phyloP scores from a whole-genome alignment of 2,113 vertebrate species.

The Kryptolebias marmoratus region DNA sequence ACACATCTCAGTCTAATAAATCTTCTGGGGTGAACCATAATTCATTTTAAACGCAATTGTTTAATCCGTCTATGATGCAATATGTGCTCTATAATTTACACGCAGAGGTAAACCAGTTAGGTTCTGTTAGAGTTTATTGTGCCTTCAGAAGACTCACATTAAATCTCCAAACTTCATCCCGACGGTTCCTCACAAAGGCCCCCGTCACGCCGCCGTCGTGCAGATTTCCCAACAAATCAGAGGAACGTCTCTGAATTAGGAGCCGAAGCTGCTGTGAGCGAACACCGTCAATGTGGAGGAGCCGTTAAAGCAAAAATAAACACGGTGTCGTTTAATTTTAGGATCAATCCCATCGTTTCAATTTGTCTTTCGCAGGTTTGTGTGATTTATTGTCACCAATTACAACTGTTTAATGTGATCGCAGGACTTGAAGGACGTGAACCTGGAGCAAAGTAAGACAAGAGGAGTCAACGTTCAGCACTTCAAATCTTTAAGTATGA shows the following conservation, averaged over 20 bases:
- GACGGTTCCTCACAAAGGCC: conserved; percentile 17
- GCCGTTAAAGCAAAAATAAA: too few species aligned
- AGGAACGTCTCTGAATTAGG: background rate
- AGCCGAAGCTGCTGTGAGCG: too few species aligned
- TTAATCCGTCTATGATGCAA: conserved; percentile 57
- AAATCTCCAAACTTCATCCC: conserved; percentile 50
- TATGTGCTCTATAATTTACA: conserved; percentile 58
- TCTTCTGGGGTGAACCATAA: conserved; percentile 49
- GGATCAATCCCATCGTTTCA: too few species aligned
- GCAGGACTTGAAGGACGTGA: background rate
- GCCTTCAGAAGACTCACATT: conserved; percentile 30
- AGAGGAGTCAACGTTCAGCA: conserved; percentile 33
- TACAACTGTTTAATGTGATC: too few species aligned
- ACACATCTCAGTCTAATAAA: conserved; percentile 42
- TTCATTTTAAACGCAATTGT: conserved; percentile 54
- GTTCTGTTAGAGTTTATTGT: conserved; percentile 10
- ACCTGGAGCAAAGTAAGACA: conserved; percentile 3
- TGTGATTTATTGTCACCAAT: too few species aligned
- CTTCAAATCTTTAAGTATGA: conserved; percentile 47
- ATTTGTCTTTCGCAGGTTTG: too few species aligned
- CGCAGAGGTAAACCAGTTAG: conserved; percentile 57
- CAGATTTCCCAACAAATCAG: conserved; percentile 51
- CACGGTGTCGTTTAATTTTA: too few species aligned
- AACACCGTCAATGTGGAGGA: too few species aligned
- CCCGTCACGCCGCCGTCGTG: background rate